A percentile compares a stretch with the other conserved stretches of the same genome.
These are phyloP conservation scores for Tetramorium simillimum DNA, from an alignment of 1,140 invertebrate species.

Conservation along the genomic window DNA sequence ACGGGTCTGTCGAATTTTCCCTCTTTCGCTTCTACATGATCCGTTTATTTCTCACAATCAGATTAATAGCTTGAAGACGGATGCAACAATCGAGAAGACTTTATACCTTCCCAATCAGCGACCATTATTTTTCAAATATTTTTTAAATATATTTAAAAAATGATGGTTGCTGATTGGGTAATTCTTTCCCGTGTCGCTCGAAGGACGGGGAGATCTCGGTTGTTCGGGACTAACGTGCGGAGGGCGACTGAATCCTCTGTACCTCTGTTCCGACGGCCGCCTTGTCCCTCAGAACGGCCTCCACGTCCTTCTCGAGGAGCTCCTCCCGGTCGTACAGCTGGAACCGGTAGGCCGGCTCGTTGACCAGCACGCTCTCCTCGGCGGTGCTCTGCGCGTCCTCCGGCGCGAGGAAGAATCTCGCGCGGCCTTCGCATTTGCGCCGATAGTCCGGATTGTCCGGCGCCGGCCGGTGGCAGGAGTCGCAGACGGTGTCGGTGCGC, in stretches of 20 bases:
- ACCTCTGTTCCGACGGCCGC: neutral
- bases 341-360: constrained; percentile 73
- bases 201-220: neutral
- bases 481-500: constrained; percentile 84
- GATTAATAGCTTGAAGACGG: neutral
- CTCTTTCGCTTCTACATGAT: neutral
- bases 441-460: constrained; percentile 80
- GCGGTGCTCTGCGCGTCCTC: constrained; percentile 82
- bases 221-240: neutral
- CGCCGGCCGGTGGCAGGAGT: constrained; percentile 83
- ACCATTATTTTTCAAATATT: no score
- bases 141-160: no score
- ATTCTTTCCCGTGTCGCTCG: neutral
- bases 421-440: constrained; percentile 77
- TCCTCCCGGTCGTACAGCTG: constrained; percentile 69
- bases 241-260: neutral
- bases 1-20: neutral
- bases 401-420: constrained; percentile 81
- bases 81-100: neutral
- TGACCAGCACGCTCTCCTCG: constrained; percentile 82
- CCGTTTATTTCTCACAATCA: neutral
- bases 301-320: constrained; percentile 78
- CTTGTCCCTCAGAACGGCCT: constrained; percentile 61
- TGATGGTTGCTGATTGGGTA: no score
- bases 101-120: neutral